Evolutionary conservation across 2,797 vertebrate species (phyloP), one percentile per base, ranked within the genome.

Genomic region (Microchirus variegatus): DNA sequence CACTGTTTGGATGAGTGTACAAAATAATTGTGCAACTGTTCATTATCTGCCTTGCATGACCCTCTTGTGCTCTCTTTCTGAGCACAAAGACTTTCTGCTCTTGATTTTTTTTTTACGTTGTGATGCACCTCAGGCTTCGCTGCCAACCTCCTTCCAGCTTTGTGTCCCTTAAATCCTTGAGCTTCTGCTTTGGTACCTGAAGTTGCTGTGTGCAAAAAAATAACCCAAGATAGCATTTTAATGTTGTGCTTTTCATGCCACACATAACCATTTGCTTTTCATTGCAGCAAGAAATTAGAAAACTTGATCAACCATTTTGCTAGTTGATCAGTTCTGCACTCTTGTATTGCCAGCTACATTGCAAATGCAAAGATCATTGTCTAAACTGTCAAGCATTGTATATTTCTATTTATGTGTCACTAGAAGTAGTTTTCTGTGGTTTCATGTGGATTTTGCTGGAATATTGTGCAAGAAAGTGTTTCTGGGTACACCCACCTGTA

Each of bases 331-430:
- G 65, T 59, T 71, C 40, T 84, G 77, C 82, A 70, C 76, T 64
- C n/a, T 46, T 82, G 80, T 95, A 95, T 96, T 96, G 95, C 95
- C 95, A 96, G 95, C 95, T 96, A 96, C 95, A 96, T 96, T 96
- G 95, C 95, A 94, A 90, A 92, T 93, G 80, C 78, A 89, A 88
- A 59, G 90, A 80, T 91, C 85, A 92, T 71, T 67, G 80, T 87
- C 74, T 51, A 40, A 75, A 67, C 41, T 73, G 74, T 82, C 53
- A 15, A 74, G 59, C 70, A 48, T 63, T 59, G 61, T 72, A 64
- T 52, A 70, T 40, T 14, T 70, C 60, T 53, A 67, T 46, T 10
- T 75, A 14, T 70, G 52, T 76, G 76, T 80, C 50, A 59, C 66
- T 64, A 71, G 49, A 72, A 55, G 42, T 59, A 37, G 56, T 55